Base-by-base conservation (phyloP, 2,888 invertebrate species). In the Dicycla oo region DNA sequence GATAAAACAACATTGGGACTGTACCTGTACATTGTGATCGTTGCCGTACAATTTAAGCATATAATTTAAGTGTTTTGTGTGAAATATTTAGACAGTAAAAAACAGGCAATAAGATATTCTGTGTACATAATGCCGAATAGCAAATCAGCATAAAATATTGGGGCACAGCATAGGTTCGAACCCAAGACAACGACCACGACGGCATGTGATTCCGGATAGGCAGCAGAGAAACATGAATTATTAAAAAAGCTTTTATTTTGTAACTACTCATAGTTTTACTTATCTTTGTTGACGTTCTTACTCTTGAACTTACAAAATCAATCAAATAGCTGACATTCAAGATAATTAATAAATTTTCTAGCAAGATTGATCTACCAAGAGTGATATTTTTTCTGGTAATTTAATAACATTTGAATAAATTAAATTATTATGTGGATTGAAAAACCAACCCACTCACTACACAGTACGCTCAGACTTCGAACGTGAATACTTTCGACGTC, bases 11-110 rank as follows among this genome's bases (percentile, higher is more conserved):
- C 34, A 6, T 34, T 34, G 34, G 34, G 34, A 34, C 34, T 3
- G 34, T 34, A 34, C 34, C 34, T 34, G 6, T n/a, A n/a, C n/a
- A n/a, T n/a, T n/a, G 34, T 34, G 6, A 6, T 34, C 6, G 34
- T 34, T 34, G 34, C 49, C 0, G 71, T 84, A 51, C 86, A 75
- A 53, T 58, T 75, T 75, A 75, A 64, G 66, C 58, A 81, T 47
- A 8, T 80, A 6, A 69, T 80, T 20, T 79, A 74, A 43, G 2
- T 30, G 2, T n/a, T 43, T 43, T n/a, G 30, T 8, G 20, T 26
- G 15, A 26, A 23, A 40, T 15, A 26, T 20, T 6, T 6, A 26
- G 6, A 34, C 34, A 34, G 34, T 4, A 34, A 3, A 34, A 34
- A 34, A 34, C 34, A 34, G 34, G 34, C 6, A 34, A 2, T 34